phyloP scores from a whole-genome alignment of 92 coral and sea anemone species.

The Parazoanthus darwini region DNA sequence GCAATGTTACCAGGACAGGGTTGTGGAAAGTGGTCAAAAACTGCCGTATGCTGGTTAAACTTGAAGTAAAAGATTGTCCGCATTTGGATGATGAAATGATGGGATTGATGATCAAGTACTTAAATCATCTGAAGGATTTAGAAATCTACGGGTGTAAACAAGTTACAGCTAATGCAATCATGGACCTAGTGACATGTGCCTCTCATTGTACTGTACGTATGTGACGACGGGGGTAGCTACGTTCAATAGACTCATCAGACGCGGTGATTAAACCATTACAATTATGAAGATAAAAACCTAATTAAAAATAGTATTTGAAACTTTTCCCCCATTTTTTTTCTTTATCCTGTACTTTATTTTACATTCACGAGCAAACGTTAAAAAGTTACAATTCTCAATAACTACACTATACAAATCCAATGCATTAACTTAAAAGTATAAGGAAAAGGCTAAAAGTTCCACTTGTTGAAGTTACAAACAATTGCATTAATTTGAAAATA shows the following conservation, averaged over 20 bases:
- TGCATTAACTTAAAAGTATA: too few relatives aligned
- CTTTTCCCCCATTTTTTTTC: too few relatives aligned
- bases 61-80: slow-evolving; percentile 67
- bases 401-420: too few relatives aligned
- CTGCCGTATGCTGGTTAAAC: slow-evolving; percentile 59
- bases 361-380: too few relatives aligned
- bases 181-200: background rate
- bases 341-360: too few relatives aligned
- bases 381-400: too few relatives aligned
- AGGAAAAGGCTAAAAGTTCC: too few relatives aligned
- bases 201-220: slow-evolving; percentile 19
- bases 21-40: slow-evolving; percentile 55
- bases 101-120: slow-evolving; percentile 46
- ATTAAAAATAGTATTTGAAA: too few relatives aligned
- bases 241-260: background rate
- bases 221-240: background rate
- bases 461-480: too few relatives aligned
- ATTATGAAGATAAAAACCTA: too few relatives aligned
- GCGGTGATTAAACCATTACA: background rate
- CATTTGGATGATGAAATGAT: slow-evolving; percentile 52
- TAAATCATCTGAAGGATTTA: slow-evolving; percentile 55
- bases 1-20: slow-evolving; percentile 64
- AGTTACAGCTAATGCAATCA: slow-evolving; percentile 48
- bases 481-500: too few relatives aligned
- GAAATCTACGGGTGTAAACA: slow-evolving; percentile 61